phyloP scores from a whole-genome alignment of 1,140 invertebrate genomes.

The Ditylenchus dipsaci region DNA sequence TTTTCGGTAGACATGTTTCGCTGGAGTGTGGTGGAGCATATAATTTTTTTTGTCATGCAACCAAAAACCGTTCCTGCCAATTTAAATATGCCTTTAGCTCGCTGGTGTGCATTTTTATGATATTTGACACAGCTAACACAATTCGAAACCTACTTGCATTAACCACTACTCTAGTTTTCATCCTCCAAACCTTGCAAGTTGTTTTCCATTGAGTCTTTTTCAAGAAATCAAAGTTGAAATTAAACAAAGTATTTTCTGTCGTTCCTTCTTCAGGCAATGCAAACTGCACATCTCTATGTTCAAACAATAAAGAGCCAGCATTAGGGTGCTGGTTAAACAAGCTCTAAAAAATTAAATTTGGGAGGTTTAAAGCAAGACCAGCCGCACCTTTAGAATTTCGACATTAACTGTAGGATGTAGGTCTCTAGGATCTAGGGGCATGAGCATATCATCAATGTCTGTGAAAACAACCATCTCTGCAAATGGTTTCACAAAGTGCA shows the following conservation, averaged over 20 bases:
- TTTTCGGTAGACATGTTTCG: no score
- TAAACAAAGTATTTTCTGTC: slow-evolving; percentile 34
- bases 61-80: no score
- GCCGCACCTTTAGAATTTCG: slow-evolving; percentile 43
- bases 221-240: slow-evolving; percentile 55
- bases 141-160: slow-evolving; percentile 54
- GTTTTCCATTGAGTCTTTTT: slow-evolving; percentile 51
- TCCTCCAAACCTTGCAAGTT: slow-evolving; percentile 56
- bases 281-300: slow-evolving; percentile 56
- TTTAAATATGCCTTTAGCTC: no score
- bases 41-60: no score
- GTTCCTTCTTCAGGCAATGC: slow-evolving; percentile 38
- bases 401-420: slow-evolving; percentile 43
- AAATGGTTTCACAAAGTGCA: slow-evolving; percentile 57
- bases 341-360: slow-evolving; percentile 35
- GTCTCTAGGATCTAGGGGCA: slow-evolving; percentile 46
- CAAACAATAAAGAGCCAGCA: slow-evolving; percentile 54
- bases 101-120: no score
- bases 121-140: no score
- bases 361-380: background rate
- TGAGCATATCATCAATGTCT: slow-evolving; percentile 57
- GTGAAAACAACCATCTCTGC: slow-evolving; percentile 56
- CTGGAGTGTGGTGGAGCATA: no score
- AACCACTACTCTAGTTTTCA: slow-evolving; percentile 57
- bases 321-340: slow-evolving; percentile 54